phyloP scores from a whole-genome alignment of 2,113 vertebrate genomes.

The Parus major region DNA sequence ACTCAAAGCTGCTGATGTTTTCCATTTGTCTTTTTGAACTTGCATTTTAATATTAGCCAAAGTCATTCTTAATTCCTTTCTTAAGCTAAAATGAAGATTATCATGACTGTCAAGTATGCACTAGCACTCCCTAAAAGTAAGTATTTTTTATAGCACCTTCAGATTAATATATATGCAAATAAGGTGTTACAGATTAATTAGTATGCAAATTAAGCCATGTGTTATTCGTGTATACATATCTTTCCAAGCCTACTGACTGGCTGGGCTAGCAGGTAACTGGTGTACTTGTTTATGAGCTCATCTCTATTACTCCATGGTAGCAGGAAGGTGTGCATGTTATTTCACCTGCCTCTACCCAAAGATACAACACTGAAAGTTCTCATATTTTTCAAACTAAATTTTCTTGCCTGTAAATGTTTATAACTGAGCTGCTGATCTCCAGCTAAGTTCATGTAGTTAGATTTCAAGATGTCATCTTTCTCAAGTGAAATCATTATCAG shows the following conservation, averaged over 20 bases:
- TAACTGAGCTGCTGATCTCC: neutral
- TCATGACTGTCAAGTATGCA: neutral
- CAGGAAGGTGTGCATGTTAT: neutral
- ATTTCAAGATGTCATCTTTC: neutral
- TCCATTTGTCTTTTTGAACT: constrained; percentile 23
- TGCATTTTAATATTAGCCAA: neutral
- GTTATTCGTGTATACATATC: neutral
- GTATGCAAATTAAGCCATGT: constrained; percentile 18
- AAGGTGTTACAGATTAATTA: constrained; percentile 19
- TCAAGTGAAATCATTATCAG: neutral
- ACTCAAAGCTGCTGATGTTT: neutral
- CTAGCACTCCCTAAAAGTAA: neutral
- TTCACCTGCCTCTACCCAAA: neutral
- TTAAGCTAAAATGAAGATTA: constrained; percentile 17
- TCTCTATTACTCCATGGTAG: neutral
- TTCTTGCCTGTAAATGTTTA: neutral
- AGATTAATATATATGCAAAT: constrained; percentile 50
- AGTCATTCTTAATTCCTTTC: constrained; percentile 23
- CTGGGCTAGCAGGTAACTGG: neutral
- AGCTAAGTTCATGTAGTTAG: neutral
- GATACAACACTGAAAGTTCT: neutral
- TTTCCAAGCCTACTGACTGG: neutral
- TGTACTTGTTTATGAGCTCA: neutral
- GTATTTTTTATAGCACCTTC: neutral
- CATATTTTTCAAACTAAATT: neutral